These are phyloP conservation scores for Oncopodura yosiiana DNA, from an alignment of 1,140 invertebrate species.

Conservation along the genomic window DNA sequence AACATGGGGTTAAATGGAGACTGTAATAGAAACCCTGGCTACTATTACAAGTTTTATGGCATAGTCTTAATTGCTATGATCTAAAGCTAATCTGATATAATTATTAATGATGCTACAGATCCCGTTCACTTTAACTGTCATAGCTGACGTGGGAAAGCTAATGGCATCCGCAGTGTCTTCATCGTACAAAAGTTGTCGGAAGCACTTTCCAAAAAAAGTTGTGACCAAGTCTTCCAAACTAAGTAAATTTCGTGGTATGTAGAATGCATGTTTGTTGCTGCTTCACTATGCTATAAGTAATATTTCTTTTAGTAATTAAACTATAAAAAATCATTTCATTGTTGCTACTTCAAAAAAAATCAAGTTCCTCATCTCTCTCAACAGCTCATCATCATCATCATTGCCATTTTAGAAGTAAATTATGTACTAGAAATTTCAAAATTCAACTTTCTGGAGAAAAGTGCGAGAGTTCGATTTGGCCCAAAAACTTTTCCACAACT, in stretches of 20 bases:
- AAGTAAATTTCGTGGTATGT: slow-evolving; percentile 29
- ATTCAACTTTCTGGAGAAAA: no score
- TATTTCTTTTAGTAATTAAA: slow-evolving; percentile 7
- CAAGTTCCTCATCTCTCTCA: not conserved
- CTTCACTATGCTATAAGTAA: not conserved
- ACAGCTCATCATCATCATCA: no score
- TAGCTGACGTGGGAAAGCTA: slow-evolving; percentile 79
- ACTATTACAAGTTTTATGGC: no score
- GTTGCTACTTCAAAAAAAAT: not conserved
- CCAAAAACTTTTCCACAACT: no score
- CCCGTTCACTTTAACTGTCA: slow-evolving; percentile 81
- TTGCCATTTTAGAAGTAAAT: no score
- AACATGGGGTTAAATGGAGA: no score
- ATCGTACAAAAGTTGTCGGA: slow-evolving; percentile 31
- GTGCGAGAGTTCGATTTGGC: no score
- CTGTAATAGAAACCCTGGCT: no score
- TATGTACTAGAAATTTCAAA: no score
- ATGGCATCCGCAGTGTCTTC: slow-evolving; percentile 63
- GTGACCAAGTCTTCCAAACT: slow-evolving; percentile 26
- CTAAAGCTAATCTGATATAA: no score
- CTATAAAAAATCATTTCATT: not conserved
- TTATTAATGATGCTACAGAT: no score
- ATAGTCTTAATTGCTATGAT: no score
- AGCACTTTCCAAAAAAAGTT: slow-evolving; percentile 26
- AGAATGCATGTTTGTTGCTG: slow-evolving; percentile 15